Base-by-base conservation (phyloP, 2,113 vertebrate genomes). In the Dicentrarchus labrax region DNA sequence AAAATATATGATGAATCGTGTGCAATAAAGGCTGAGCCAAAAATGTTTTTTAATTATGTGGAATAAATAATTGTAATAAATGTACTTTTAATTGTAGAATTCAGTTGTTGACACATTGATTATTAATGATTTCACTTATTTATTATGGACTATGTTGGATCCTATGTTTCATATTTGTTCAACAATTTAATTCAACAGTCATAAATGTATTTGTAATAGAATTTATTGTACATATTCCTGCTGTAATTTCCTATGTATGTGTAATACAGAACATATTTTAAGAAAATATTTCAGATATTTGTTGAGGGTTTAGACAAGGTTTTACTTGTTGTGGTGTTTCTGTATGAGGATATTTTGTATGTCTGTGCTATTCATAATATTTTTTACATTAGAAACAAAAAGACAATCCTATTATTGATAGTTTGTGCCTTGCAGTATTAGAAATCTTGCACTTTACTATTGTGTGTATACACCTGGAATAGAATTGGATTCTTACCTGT, bases 341-440 rank as follows among this genome's bases (percentile, higher is more conserved):
- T 88, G 60, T 91, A 92, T 88, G 76, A 57, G 84, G 60, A 78
- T 47, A 86, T 94, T 94, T 94, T 94, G 68, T 92, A 85, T 84
- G 87, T 88, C 47, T 83, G 68, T 83, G 66, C 74, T 73, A 66
- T 79, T 92, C 67, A 54, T 73, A 72, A 74, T 72, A 66, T 89
- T 91, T 89, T 92, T 92, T 91, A 90, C 78, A 88, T 85, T 90
- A 88, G 75, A 71, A 84, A 83, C 71, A 64, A 78, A 86, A 86
- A 86, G 89, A 86, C 83, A 89, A 90, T 89, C 80, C 75, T 83
- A 48, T 48, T 87, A 85, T 84, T 71, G 72, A 86, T 95, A 94
- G 94, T 89, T 88, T 92, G 94, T 95, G 94, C 95, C 94, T 95
- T 95, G 91, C 93, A 95, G 94, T 94, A 94, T 95, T 94, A 92